These are phyloP conservation scores for Corythornis cristatus DNA, from an alignment of 2,113 vertebrate species.

Conservation along the genomic window DNA sequence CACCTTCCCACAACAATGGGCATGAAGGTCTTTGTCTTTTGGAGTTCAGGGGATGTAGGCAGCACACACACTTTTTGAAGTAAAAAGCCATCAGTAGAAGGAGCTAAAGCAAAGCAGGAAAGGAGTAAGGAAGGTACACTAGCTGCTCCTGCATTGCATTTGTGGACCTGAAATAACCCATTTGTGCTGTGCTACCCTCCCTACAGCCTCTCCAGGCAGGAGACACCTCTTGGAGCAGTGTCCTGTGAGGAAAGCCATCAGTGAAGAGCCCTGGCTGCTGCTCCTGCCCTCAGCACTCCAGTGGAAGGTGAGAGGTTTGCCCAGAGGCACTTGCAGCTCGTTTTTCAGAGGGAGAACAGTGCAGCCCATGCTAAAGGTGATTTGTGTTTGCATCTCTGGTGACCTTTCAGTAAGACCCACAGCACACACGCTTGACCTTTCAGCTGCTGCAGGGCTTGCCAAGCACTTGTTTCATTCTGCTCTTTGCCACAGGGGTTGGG, in stretches of 20 bases:
- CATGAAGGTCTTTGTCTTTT: neutral
- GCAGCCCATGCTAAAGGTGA: neutral
- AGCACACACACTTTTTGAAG: neutral
- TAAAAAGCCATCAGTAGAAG: neutral
- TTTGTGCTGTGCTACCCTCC: neutral
- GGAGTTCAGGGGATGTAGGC: neutral
- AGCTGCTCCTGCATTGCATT: neutral
- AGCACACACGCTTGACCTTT: constrained; percentile 45
- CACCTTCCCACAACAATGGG: neutral
- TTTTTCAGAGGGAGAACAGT: neutral
- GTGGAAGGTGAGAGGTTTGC: neutral
- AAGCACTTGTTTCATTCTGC: neutral
- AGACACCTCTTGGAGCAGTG: neutral
- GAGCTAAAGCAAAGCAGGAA: neutral
- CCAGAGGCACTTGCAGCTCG: neutral
- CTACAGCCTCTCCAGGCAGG: neutral
- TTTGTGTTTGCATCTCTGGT: constrained; percentile 19
- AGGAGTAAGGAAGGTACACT: neutral
- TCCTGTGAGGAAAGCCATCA: neutral
- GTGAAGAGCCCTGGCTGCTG: neutral
- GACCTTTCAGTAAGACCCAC: constrained; percentile 41
- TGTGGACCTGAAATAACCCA: neutral
- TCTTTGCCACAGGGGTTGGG: neutral
- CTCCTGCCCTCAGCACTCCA: neutral
- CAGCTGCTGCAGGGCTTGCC: neutral